Conservation (phyloP, 2,797 vertebrate genomes). For the Microhierax caerulescens region DNA sequence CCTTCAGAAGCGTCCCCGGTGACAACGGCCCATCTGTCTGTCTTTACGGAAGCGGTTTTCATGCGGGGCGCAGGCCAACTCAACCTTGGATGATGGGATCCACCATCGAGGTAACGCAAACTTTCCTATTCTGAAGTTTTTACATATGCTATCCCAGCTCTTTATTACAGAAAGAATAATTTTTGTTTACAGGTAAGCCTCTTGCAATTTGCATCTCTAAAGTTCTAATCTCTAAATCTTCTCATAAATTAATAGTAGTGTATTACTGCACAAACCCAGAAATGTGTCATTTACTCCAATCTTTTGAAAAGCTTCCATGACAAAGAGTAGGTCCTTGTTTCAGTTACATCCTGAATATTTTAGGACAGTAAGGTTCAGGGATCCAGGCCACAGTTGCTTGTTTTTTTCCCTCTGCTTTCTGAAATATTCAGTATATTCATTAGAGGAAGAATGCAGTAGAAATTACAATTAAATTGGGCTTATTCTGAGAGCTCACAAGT, state of each 20-base stretch:
- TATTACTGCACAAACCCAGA: neutral
- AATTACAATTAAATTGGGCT: neutral
- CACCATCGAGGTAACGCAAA: neutral
- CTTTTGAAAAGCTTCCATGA: neutral
- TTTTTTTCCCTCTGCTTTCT: neutral
- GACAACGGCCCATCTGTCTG: too few species aligned
- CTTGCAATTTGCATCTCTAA: neutral
- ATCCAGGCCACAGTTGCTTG: neutral
- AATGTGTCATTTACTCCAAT: neutral
- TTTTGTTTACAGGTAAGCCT: neutral
- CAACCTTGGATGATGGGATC: neutral
- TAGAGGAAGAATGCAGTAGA: neutral
- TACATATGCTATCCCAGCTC: neutral
- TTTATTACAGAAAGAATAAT: neutral
- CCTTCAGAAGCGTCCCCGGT: too few species aligned
- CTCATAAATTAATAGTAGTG: neutral
- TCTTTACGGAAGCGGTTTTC: too few species aligned
- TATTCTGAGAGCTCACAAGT: neutral
- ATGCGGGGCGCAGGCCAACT: too few species aligned
- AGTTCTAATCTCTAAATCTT: neutral
- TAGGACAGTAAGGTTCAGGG: neutral
- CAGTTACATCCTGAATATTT: neutral
- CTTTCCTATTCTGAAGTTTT: neutral
- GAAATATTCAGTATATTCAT: neutral
- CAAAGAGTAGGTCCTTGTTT: neutral